Evolutionary conservation across 1,140 invertebrate genomes (phyloP).

Genomic region (Pogonus chalceus): DNA sequence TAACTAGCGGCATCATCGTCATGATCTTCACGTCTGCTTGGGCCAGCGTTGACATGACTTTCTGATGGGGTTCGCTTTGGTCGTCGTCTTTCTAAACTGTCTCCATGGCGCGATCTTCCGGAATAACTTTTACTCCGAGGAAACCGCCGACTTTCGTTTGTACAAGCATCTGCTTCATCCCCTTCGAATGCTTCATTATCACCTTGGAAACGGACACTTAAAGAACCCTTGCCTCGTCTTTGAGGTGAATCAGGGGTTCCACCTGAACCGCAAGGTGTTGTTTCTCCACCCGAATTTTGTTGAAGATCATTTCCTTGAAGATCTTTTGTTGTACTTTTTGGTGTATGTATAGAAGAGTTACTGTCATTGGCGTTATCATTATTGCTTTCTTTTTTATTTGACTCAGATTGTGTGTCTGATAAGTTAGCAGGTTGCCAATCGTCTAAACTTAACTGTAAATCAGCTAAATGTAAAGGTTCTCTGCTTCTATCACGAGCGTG

Average conservation of each 20-base stretch:
- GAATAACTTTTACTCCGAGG: slow-evolving; percentile 36
- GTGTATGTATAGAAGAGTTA: slow-evolving; percentile 11
- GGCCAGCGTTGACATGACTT: slow-evolving; percentile 16
- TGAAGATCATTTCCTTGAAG: slow-evolving; percentile 15
- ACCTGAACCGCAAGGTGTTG: background rate
- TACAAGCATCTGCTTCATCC: slow-evolving; percentile 36
- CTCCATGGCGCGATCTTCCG: slow-evolving; percentile 24
- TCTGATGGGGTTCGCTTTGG: slow-evolving; percentile 30
- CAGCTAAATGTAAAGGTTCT: slow-evolving; percentile 46
- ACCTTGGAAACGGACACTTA: slow-evolving; percentile 55
- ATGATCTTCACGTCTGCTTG: slow-evolving; percentile 27
- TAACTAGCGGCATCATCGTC: slow-evolving; percentile 63
- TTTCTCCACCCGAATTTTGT: background rate
- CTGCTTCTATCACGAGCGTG: slow-evolving; percentile 44
- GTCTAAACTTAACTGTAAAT: slow-evolving; percentile 37
- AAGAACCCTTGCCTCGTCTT: slow-evolving; percentile 28
- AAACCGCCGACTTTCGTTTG: slow-evolving; percentile 26
- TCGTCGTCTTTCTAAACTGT: slow-evolving; percentile 30
- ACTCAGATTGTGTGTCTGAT: slow-evolving; percentile 24
- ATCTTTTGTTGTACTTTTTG: slow-evolving; percentile 27
- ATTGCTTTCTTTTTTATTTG: slow-evolving; percentile 16
- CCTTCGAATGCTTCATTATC: slow-evolving; percentile 48
- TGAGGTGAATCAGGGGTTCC: slow-evolving; percentile 28
- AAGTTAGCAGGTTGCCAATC: slow-evolving; percentile 34
- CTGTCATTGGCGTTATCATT: slow-evolving; percentile 15